Percentiles rank a stretch among this genome's conserved stretches.
Conservation (phyloP, 2,113 vertebrate genomes). For the Saccopteryx bilineata region DNA sequence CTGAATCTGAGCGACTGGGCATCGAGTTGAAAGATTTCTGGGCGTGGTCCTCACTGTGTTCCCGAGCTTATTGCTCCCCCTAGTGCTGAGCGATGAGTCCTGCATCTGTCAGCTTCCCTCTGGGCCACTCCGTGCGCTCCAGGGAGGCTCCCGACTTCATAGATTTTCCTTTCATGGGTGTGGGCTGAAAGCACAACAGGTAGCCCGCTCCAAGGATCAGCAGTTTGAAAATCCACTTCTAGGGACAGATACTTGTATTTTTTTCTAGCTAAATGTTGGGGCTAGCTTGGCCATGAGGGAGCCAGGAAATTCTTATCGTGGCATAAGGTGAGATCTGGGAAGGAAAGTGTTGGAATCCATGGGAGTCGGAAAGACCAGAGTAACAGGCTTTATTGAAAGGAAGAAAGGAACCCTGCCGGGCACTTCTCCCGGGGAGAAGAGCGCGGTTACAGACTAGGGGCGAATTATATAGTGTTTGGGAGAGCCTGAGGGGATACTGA, state of each 20-base stretch:
- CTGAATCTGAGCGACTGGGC: neutral
- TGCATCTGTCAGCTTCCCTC: neutral
- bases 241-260: neutral
- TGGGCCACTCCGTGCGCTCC: accelerated
- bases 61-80: conserved; percentile 40
- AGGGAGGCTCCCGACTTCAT: accelerated
- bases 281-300: neutral
- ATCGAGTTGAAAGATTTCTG: neutral
- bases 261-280: neutral
- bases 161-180: conserved; percentile 25
- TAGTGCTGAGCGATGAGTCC: neutral
- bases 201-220: neutral
- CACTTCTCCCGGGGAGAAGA: no score
- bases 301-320: neutral
- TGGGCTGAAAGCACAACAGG: conserved; percentile 3
- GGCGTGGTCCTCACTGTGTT: conserved; percentile 55
- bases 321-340: neutral
- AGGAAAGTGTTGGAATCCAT: neutral
- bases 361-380: no score
- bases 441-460: no score
- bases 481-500: no score
- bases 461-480: no score
- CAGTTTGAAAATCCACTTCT: neutral
- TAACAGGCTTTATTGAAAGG: no score
- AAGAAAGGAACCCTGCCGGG: no score